Conservation (phyloP, 30 jellyfish, hydroid and myxozoan species). For the Chrysaora quinquecirrha region DNA sequence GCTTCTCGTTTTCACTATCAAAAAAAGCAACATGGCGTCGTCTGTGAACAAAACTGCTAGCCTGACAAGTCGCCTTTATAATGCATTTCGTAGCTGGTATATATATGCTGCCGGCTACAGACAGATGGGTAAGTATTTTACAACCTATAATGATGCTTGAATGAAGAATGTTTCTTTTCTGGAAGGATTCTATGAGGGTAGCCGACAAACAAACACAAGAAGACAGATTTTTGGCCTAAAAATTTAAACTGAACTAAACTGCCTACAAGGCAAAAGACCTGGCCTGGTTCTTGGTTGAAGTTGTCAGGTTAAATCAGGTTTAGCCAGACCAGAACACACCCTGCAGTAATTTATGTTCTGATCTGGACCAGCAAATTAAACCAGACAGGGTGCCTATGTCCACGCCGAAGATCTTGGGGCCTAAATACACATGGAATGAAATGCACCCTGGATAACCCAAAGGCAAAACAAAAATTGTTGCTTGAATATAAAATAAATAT, state of each 20-base stretch:
- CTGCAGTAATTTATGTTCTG: too few species aligned
- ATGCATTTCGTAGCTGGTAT: constrained; percentile 89
- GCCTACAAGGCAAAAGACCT: background rate
- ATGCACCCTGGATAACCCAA: background rate
- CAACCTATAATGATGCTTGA: background rate
- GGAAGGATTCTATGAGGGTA: too few species aligned
- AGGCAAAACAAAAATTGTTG: background rate
- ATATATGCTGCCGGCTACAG: constrained; percentile 88
- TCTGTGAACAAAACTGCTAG: constrained; percentile 53
- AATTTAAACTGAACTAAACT: background rate
- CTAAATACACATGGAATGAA: background rate
- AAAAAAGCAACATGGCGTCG: constrained; percentile 62
- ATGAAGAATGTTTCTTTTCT: too few species aligned
- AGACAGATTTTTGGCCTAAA: too few species aligned
- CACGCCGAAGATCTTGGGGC: background rate
- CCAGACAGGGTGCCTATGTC: background rate
- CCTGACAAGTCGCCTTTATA: constrained; percentile 34
- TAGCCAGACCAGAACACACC: too few species aligned
- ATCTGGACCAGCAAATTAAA: background rate
- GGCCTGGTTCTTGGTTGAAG: background rate
- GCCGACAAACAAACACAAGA: too few species aligned
- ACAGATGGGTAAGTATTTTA: constrained; percentile 74
- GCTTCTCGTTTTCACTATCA: too few species aligned
- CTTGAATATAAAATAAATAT: background rate
- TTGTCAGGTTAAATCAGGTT: too few species aligned